phyloP scores from a whole-genome alignment of 2,888 invertebrate genomes.

The Operophtera brumata region DNA sequence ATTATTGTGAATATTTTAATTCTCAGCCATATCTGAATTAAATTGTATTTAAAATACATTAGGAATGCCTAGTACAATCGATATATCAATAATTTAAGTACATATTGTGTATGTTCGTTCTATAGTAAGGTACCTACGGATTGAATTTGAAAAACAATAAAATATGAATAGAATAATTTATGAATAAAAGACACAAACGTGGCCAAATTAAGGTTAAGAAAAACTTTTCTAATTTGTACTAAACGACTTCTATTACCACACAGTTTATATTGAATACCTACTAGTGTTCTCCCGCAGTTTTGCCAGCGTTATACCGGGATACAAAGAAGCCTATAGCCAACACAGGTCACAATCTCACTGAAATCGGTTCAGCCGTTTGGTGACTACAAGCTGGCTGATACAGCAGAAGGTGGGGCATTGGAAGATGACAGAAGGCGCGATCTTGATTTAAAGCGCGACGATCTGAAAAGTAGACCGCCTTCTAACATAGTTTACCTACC shows the following conservation, averaged over 20 bases:
- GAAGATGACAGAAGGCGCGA: too few relatives aligned
- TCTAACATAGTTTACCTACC: too few relatives aligned
- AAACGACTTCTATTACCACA: background rate
- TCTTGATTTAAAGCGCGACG: too few relatives aligned
- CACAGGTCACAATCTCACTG: too few relatives aligned
- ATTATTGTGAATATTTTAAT: slow-evolving; percentile 13
- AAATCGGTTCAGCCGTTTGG: too few relatives aligned
- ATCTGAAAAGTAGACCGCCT: too few relatives aligned
- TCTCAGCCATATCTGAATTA: slow-evolving; percentile 23
- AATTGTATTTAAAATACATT: slow-evolving; percentile 25
- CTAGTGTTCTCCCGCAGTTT: too few relatives aligned
- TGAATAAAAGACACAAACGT: background rate
- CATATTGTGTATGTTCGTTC: slow-evolving; percentile 8
- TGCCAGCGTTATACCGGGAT: too few relatives aligned
- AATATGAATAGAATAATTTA: background rate
- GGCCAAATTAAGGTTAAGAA: slow-evolving; percentile 20
- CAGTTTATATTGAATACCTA: slow-evolving; percentile 2
- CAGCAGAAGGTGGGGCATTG: too few relatives aligned
- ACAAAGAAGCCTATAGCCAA: too few relatives aligned
- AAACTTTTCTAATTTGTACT: background rate
- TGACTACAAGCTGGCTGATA: too few relatives aligned
- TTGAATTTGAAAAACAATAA: slow-evolving; percentile 8
- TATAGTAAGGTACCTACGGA: slow-evolving; percentile 1
- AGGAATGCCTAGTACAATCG: slow-evolving; percentile 15
- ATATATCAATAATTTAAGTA: slow-evolving; percentile 27